Conservation (phyloP, 1,140 invertebrate species). For the Ephestia elutella region DNA sequence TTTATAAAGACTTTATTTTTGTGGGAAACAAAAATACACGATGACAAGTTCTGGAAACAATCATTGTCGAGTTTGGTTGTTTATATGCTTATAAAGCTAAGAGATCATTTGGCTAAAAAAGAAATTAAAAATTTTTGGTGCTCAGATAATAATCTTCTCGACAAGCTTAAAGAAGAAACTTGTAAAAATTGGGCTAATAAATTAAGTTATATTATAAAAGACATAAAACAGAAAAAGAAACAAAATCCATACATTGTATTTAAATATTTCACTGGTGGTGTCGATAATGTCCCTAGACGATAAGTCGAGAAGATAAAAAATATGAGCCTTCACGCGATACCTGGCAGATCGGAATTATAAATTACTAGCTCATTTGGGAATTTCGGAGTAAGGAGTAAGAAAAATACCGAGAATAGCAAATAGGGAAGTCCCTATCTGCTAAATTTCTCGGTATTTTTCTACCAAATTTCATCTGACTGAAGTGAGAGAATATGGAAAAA, state of each 20-base stretch:
- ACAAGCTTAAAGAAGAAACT: conserved; percentile 34
- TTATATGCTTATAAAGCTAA: conserved; percentile 38
- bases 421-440: no score
- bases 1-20: conserved; percentile 46
- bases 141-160: conserved; percentile 33
- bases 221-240: conserved; percentile 27
- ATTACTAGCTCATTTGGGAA: no score
- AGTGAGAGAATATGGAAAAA: no score
- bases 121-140: conserved; percentile 44
- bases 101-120: conserved; percentile 23
- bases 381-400: no score
- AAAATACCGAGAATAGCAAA: no score
- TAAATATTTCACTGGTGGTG: conserved; percentile 27
- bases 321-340: no score
- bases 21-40: conserved; percentile 30
- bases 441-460: no score
- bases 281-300: no score
- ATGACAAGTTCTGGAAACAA: conserved; percentile 30
- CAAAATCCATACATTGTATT: conserved; percentile 24
- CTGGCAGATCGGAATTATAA: no score
- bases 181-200: conserved; percentile 38
- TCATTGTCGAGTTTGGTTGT: conserved; percentile 32
- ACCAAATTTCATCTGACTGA: no score
- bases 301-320: no score
- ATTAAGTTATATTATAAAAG: conserved; percentile 27